Evolutionary conservation across 1,140 invertebrate genomes (phyloP), one percentile per base, ranked within the genome.

Genomic region (Drosophila nannoptera): DNA sequence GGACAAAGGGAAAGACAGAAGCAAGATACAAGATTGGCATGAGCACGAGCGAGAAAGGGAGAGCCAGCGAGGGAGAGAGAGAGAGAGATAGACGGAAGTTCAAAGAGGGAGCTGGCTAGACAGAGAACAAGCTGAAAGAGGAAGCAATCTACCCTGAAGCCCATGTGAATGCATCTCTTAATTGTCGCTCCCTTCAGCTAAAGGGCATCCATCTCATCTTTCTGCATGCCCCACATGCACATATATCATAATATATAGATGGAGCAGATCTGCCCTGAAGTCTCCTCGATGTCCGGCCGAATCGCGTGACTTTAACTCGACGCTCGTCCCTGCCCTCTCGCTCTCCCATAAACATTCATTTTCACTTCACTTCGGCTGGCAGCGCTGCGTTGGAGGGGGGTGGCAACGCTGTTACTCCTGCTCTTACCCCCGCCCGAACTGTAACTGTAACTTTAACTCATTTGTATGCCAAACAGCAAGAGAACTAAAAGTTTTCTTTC

Each of bases 401-500:
- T 14, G 40, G 40, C 4, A 14, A 7, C 12, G n/a, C 22, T 14
- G 32, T 22, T 22, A 22, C 22, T 22, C 22, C 3, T 22, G 22
- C 22, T 22, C 22, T 22, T 22, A 22, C 22, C 3, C 22, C 1
- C 3, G 22, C 22, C 3, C 22, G 22, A 12, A 43, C n/a, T 42
- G 53, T 55, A 55, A 43, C 53, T 32, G 55, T 74, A 84, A 84
- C 81, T 86, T 84, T 80, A 86, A 86, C 77, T 84, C 81, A 84
- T 84, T 84, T 84, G 81, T 84, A 84, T 84, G 81, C 81, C 77
- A 86, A 84, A 77, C 81, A 84, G 81, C 77, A 81, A 69, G 46
- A 61, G 66, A 84, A 87, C 81, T 84, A 86, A 84, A 84, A 84
- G 81, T 84, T 84, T 86, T 75, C 86, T 86, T 84, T 83, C 81